phyloP scores from a whole-genome alignment of 2,797 vertebrate genomes.

The Carapus acus region DNA sequence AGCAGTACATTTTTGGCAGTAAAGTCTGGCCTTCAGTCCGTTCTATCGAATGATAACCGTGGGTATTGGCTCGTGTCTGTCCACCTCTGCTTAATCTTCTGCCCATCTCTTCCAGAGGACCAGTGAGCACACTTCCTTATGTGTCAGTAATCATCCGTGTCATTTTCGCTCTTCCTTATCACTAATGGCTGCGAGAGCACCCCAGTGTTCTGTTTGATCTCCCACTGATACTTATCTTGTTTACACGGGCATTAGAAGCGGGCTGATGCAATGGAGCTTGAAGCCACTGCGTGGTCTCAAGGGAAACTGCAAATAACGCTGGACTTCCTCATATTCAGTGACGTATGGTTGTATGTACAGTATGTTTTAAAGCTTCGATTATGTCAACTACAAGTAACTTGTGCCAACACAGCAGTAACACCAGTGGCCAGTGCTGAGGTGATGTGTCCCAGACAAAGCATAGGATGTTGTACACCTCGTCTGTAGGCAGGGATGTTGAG shows the following conservation, averaged over 20 bases:
- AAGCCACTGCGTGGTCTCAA: not conserved
- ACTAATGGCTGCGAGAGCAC: constrained; percentile 37
- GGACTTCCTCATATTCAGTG: not conserved
- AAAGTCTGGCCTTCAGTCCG: too few species aligned
- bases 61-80: constrained; percentile 1
- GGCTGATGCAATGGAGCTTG: constrained; percentile 8
- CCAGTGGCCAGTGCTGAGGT: too few species aligned
- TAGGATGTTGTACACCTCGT: too few species aligned
- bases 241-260: constrained; percentile 34
- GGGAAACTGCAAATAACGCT: not conserved
- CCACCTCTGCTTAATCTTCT: not conserved
- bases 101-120: constrained; percentile 12
- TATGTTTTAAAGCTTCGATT: not conserved
- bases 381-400: too few species aligned
- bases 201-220: constrained; percentile 25
- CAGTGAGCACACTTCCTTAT: constrained; percentile 48
- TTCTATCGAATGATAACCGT: too few species aligned
- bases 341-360: too few species aligned
- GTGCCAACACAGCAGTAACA: not conserved
- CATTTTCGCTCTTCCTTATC: constrained; percentile 53
- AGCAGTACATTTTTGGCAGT: constrained; percentile 2
- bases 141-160: constrained; percentile 50
- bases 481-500: too few species aligned
- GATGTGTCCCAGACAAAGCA: too few species aligned
- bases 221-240: constrained; percentile 33